Evolutionary conservation across 2,888 invertebrate genomes (phyloP).

Genomic region (Hermodice carunculata): DNA sequence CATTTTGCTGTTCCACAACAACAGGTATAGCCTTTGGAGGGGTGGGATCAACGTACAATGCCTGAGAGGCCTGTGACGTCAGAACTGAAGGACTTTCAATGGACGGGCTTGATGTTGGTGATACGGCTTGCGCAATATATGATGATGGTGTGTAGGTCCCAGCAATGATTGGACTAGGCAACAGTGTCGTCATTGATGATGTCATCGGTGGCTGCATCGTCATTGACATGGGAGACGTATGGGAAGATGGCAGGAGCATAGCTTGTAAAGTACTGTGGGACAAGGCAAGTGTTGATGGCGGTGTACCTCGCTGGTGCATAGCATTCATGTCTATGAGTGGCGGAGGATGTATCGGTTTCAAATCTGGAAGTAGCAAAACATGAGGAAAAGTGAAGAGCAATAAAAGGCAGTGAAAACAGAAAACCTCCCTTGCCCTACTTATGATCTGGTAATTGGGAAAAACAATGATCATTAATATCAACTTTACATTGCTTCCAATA

Average conservation of each 20-base stretch:
- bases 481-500: too few relatives aligned
- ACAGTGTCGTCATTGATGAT: neutral
- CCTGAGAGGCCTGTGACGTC: too few relatives aligned
- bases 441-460: too few relatives aligned
- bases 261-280: neutral
- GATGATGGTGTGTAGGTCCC: too few relatives aligned
- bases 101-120: too few relatives aligned
- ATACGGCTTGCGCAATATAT: too few relatives aligned
- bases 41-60: neutral
- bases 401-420: too few relatives aligned
- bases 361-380: neutral
- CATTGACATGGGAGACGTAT: neutral
- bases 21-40: constrained; percentile 18
- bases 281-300: neutral
- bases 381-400: neutral
- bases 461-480: too few relatives aligned
- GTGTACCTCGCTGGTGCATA: neutral
- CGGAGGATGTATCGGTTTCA: neutral
- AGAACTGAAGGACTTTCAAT: too few relatives aligned
- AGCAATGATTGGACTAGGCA: neutral
- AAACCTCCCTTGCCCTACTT: too few relatives aligned
- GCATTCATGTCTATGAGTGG: neutral
- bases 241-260: neutral
- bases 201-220: neutral
- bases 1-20: constrained; percentile 3